Conservation (phyloP, 2,113 vertebrate species). For the Heloderma charlesbogerti region DNA sequence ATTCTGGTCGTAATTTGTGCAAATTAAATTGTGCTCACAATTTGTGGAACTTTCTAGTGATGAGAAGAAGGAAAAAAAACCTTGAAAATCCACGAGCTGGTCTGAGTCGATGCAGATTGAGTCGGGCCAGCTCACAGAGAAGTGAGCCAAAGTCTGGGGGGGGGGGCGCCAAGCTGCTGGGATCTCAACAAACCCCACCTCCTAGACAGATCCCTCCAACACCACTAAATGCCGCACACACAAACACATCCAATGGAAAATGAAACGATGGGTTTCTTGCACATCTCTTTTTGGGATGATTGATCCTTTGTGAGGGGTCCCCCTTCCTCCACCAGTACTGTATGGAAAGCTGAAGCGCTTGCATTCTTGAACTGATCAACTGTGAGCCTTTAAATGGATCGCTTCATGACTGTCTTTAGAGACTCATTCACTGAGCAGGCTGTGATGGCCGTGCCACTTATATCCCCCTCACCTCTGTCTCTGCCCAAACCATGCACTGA, state of each 20-base stretch:
- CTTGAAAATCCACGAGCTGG: too few species aligned
- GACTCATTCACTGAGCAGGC: not conserved
- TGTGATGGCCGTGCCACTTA: not conserved
- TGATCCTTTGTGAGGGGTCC: not conserved
- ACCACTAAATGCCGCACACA: not conserved
- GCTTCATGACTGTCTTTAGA: not conserved
- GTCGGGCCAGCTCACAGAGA: too few species aligned
- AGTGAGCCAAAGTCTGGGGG: too few species aligned
- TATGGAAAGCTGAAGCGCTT: not conserved
- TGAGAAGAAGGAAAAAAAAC: too few species aligned
- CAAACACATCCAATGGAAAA: not conserved
- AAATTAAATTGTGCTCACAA: too few species aligned
- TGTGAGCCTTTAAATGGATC: not conserved
- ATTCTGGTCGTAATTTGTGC: too few species aligned
- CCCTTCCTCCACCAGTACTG: not conserved
- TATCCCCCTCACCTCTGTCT: not conserved
- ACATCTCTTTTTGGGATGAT: not conserved
- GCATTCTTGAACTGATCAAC: not conserved
- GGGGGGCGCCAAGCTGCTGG: too few species aligned
- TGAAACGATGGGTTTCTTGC: not conserved
- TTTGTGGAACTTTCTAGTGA: too few species aligned
- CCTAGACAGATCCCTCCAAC: too few species aligned
- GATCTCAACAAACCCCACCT: too few species aligned
- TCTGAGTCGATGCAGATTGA: too few species aligned
- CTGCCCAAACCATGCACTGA: fast-evolving